phyloP scores from a whole-genome alignment of 2,113 vertebrate species.

The Archilochus colubris region DNA sequence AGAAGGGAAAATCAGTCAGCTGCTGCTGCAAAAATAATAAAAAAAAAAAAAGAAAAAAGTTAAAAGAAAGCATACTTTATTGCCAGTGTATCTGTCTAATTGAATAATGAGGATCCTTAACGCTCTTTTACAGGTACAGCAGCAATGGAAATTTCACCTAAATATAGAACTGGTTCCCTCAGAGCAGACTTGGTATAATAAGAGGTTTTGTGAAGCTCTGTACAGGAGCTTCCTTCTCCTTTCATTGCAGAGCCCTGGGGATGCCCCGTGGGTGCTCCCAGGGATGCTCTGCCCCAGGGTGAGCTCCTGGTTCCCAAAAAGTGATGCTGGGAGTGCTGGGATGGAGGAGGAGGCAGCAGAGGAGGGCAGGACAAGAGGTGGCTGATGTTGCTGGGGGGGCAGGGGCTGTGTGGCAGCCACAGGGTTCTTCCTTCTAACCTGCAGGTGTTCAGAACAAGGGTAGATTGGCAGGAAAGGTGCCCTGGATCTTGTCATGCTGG shows the following conservation, averaged over 20 bases:
- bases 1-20: slow-evolving; percentile 14
- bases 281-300: neutral
- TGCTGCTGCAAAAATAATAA: neutral
- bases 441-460: neutral
- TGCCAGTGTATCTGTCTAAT: slow-evolving; percentile 39
- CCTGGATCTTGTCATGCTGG: neutral
- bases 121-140: slow-evolving; percentile 10
- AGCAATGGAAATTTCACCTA: neutral
- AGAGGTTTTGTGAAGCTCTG: neutral
- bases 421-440: neutral
- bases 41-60: no score
- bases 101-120: slow-evolving; percentile 46
- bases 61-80: slow-evolving; percentile 11
- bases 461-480: neutral
- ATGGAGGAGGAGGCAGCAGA: neutral
- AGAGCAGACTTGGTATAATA: neutral
- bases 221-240: neutral
- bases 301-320: neutral
- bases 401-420: neutral
- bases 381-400: neutral
- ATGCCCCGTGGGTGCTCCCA: neutral
- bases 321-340: no score
- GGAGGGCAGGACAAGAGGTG: rapidly evolving
- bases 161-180: neutral
- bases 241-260: neutral